A percentile compares a stretch with the other conserved stretches of the same genome.
phyloP scores from a whole-genome alignment of 2,888 invertebrate genomes.

The Lepidonotus clava region DNA sequence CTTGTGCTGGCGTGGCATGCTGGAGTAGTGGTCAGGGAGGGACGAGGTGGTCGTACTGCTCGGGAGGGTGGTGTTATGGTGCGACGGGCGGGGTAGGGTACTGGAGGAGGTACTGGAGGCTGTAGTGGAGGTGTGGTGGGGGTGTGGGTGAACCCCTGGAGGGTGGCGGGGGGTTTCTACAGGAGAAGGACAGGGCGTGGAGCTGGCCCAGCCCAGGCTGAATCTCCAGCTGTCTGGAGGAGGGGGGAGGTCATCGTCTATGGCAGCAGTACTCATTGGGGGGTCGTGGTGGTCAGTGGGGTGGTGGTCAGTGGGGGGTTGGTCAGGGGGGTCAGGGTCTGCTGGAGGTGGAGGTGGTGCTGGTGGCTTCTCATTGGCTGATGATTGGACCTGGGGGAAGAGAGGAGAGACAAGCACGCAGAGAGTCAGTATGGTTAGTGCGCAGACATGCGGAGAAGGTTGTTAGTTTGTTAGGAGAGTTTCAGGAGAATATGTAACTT shows the following conservation, averaged over 20 bases:
- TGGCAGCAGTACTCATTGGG: not conserved
- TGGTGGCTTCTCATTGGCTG: constrained; percentile 18
- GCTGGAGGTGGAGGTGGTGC: too few species aligned
- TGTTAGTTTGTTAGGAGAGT: too few species aligned
- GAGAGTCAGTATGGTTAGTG: constrained; percentile 25
- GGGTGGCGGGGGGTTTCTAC: not conserved
- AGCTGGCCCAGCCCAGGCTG: constrained; percentile 45
- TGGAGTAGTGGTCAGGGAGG: not conserved
- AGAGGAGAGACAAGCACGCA: not conserved
- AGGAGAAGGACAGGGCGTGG: constrained; percentile 41
- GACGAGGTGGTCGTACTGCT: not conserved
- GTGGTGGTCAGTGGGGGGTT: too few species aligned
- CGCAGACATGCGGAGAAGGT: not conserved
- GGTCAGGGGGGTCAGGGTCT: too few species aligned
- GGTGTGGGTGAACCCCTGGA: not conserved
- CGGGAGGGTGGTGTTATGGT: not conserved
- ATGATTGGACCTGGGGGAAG: not conserved
- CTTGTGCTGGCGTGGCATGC: not conserved
- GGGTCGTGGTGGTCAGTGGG: too few species aligned
- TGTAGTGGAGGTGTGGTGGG: not conserved
- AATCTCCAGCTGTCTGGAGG: constrained; percentile 46
- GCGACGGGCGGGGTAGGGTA: not conserved
- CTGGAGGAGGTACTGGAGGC: not conserved
- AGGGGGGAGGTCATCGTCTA: constrained; percentile 45
- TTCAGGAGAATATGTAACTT: too few species aligned